These are phyloP conservation scores for Heliconius nattereri DNA, from an alignment of 1,140 invertebrate genomes.

Conservation along the genomic window DNA sequence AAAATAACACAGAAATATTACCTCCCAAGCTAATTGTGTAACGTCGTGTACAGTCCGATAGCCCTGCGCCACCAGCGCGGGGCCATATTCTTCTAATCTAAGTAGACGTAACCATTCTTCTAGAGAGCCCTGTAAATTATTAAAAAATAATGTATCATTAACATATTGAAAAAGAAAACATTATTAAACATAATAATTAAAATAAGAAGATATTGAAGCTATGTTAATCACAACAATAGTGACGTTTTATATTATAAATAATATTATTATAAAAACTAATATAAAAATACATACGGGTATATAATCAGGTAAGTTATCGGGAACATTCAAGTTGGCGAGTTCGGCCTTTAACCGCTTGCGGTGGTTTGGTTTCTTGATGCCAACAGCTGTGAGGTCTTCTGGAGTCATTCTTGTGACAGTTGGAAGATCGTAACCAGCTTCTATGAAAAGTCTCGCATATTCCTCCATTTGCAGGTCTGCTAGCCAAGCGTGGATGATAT, in stretches of 20 bases:
- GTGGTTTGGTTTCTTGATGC: slow-evolving; percentile 98
- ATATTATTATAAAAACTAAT: neutral
- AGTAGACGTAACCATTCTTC: slow-evolving; percentile 96
- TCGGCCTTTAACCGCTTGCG: slow-evolving; percentile 97
- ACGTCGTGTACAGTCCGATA: slow-evolving; percentile 96
- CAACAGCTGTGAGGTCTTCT: slow-evolving; percentile 92
- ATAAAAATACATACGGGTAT: slow-evolving; percentile 87
- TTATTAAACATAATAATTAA: neutral
- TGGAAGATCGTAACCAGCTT: slow-evolving; percentile 98
- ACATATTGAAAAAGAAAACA: neutral
- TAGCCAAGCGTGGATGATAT: slow-evolving; percentile 97
- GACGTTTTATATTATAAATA: no score
- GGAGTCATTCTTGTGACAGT: slow-evolving; percentile 99
- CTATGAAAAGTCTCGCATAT: slow-evolving; percentile 95
- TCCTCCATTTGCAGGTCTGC: slow-evolving; percentile 97
- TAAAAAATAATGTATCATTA: slow-evolving; percentile 4
- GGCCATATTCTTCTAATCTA: slow-evolving; percentile 94
- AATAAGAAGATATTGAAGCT: no score
- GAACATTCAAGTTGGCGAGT: slow-evolving; percentile 96
- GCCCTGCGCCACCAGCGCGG: slow-evolving; percentile 93
- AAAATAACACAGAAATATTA: slow-evolving; percentile 33
- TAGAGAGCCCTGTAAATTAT: slow-evolving; percentile 86
- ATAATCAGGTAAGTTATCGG: slow-evolving; percentile 95
- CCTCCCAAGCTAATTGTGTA: slow-evolving; percentile 97
- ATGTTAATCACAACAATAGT: no score